These are phyloP conservation scores for Trachymyrmex septentrionalis DNA, from an alignment of 1,140 invertebrate species.

Conservation along the genomic window DNA sequence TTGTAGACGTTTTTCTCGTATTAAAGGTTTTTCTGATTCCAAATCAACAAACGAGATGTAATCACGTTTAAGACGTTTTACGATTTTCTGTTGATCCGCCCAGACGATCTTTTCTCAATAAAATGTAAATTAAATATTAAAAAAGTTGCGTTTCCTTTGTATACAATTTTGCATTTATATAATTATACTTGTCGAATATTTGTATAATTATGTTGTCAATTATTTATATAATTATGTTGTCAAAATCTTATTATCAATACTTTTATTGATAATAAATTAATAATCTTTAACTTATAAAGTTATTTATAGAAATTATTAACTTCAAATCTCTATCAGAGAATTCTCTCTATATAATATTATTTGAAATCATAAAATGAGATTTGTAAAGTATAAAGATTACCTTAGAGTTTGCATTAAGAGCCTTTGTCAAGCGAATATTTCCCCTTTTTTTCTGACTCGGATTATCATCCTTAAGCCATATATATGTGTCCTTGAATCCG, in stretches of 20 bases:
- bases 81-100: slow-evolving; percentile 90
- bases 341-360: not conserved
- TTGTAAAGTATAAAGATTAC: slow-evolving; percentile 77
- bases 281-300: not conserved
- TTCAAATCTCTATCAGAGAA: not conserved
- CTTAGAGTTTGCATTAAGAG: slow-evolving; percentile 81
- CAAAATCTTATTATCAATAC: not conserved
- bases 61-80: slow-evolving; percentile 87
- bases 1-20: slow-evolving; percentile 78
- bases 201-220: not conserved
- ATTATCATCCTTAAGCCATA: slow-evolving; percentile 86
- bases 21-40: slow-evolving; percentile 78
- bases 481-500: slow-evolving; percentile 88
- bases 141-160: not conserved
- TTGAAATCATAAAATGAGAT: slow-evolving; percentile 24
- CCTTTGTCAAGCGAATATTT: slow-evolving; percentile 71
- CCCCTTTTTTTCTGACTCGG: slow-evolving; percentile 82
- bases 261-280: not conserved
- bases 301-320: slow-evolving; percentile 18
- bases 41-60: slow-evolving; percentile 78
- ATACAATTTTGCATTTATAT: not conserved
- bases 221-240: not conserved
- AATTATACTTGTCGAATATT: not conserved
- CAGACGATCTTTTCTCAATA: slow-evolving; percentile 88
- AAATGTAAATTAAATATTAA: slow-evolving; percentile 41